Percentiles rank a stretch among this genome's conserved stretches.
These are phyloP conservation scores for Salvelinus sp. DNA, from an alignment of 2,113 vertebrate species.

Conservation along the genomic window DNA sequence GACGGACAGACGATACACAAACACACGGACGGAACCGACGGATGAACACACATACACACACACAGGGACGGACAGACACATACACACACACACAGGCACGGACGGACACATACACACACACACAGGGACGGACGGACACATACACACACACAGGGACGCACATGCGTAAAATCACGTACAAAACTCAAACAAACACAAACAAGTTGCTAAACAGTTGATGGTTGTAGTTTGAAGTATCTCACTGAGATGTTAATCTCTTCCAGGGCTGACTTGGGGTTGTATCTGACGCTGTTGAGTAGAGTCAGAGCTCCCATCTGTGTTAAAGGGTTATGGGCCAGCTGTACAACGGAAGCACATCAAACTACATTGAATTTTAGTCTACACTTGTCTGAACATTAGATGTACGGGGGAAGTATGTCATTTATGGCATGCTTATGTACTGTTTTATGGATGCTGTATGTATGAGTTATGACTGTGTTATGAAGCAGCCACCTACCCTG, in stretches of 20 bases:
- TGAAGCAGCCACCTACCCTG: not conserved
- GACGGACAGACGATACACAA: too few relatives aligned
- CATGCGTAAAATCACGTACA: not conserved
- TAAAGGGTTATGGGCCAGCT: slow-evolving; percentile 74
- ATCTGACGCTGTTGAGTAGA: slow-evolving; percentile 68
- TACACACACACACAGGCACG: too few relatives aligned
- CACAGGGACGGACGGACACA: too few relatives aligned
- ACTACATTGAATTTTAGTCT: too few relatives aligned
- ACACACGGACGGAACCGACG: too few relatives aligned
- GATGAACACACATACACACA: too few relatives aligned
- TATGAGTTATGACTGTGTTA: not conserved
- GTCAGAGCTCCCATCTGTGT: slow-evolving; percentile 64
- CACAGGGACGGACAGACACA: too few relatives aligned
- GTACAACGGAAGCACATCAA: slow-evolving; percentile 1
- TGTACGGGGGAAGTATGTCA: too few relatives aligned
- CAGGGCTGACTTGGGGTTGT: slow-evolving; percentile 66
- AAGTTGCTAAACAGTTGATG: not conserved
- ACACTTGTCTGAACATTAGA: too few relatives aligned
- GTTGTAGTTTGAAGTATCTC: slow-evolving; percentile 41
- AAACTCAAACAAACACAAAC: not conserved
- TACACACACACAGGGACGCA: too few relatives aligned
- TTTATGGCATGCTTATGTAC: too few relatives aligned
- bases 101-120: too few relatives aligned
- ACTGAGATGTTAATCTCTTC: slow-evolving; percentile 79
- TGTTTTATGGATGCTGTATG: not conserved